Percentiles rank a stretch among this genome's conserved stretches.
Evolutionary conservation across 2,113 vertebrate genomes (phyloP).

Genomic region (Aplodontia rufa): DNA sequence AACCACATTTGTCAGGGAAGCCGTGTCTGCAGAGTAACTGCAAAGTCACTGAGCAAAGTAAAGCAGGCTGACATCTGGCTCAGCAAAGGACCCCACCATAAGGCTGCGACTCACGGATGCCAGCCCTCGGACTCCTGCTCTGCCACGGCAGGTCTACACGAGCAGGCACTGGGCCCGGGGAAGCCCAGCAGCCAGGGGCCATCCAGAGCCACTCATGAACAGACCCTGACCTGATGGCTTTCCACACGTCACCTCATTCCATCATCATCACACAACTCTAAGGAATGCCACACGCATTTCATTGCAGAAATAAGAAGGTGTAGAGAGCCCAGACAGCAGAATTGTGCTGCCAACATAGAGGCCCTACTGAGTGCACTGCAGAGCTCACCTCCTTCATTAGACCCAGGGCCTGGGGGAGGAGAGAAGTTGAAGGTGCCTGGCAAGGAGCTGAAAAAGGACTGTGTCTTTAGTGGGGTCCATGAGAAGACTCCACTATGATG

Average conservation of each 20-base stretch:
- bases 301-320: neutral
- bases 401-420: neutral
- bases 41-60: neutral
- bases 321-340: neutral
- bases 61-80: neutral
- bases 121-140: neutral
- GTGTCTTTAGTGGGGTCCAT: accelerated
- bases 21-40: neutral
- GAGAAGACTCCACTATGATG: neutral
- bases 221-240: neutral
- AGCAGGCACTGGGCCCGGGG: neutral
- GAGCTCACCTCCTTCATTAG: no score
- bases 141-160: neutral
- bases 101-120: neutral
- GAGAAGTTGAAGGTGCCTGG: accelerated
- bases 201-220: accelerated
- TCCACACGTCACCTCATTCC: neutral
- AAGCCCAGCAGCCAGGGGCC: neutral
- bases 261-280: neutral
- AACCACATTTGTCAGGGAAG: neutral
- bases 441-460: neutral
- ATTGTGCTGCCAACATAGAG: neutral
- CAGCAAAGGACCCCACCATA: neutral
- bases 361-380: neutral
- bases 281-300: neutral